Evolutionary conservation across 2,797 vertebrate species (phyloP).

Genomic region (Podarcis siculus): DNA sequence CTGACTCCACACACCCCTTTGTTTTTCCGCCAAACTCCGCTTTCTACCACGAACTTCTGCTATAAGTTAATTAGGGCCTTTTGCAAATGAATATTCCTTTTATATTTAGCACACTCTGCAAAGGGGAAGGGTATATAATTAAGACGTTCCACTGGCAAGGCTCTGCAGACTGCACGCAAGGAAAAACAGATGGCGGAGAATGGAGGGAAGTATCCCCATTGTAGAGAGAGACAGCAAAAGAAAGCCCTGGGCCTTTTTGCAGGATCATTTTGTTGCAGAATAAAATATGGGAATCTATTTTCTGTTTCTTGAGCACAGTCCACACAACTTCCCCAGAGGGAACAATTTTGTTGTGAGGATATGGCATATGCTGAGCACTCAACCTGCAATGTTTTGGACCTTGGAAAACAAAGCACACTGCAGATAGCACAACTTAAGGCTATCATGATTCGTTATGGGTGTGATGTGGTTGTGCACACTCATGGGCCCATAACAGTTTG

Average conservation of each 20-base stretch:
- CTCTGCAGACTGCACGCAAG: neutral
- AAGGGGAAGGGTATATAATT: constrained; percentile 49
- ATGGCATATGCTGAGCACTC: neutral
- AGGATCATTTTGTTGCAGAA: constrained; percentile 15
- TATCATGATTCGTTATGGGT: neutral
- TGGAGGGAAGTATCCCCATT: neutral
- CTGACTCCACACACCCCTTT: constrained; percentile 48
- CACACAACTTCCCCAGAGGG: neutral
- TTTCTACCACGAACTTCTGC: constrained; percentile 50
- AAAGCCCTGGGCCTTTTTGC: neutral
- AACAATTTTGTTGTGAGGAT: neutral
- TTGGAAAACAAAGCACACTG: neutral
- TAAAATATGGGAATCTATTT: constrained; percentile 20
- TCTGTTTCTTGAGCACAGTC: neutral
- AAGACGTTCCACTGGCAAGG: constrained; percentile 42
- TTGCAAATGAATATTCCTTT: constrained; percentile 33
- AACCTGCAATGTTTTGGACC: neutral
- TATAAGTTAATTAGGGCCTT: constrained; percentile 63
- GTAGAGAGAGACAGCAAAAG: neutral
- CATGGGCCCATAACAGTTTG: neutral
- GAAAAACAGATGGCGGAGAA: constrained; percentile 22
- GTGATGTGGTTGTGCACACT: neutral
- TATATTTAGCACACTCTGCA: constrained; percentile 57
- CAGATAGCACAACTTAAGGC: neutral
- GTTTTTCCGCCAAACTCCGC: constrained; percentile 60